A percentile compares a stretch with the other conserved stretches of the same genome.
Evolutionary conservation across 2,113 vertebrate species (phyloP).

Genomic region (Urocolius indicus): DNA sequence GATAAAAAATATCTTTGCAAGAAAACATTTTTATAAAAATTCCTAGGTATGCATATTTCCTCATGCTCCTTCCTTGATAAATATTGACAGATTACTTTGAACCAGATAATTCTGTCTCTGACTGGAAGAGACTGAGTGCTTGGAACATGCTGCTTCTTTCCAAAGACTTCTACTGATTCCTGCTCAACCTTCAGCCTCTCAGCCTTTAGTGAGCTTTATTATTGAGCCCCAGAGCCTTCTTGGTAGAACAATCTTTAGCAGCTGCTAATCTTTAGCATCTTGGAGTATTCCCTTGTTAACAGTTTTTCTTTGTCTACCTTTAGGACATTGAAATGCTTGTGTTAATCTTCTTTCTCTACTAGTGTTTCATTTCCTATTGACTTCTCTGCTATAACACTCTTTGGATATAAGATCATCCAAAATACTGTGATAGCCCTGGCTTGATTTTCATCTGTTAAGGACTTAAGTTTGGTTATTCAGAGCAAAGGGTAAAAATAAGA

Average conservation of each 20-base stretch:
- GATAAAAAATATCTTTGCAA: neutral
- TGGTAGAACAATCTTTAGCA: neutral
- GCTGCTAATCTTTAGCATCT: too few relatives aligned
- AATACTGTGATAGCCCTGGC: neutral
- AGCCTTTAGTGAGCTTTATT: neutral
- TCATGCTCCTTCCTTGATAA: neutral
- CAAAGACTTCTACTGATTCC: neutral
- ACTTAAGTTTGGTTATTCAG: neutral
- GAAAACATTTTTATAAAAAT: neutral
- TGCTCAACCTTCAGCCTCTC: neutral
- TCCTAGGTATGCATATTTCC: neutral
- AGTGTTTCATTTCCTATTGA: neutral
- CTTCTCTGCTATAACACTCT: neutral
- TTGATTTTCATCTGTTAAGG: neutral
- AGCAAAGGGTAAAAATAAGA: neutral
- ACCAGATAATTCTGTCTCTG: neutral
- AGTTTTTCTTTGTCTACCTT: neutral
- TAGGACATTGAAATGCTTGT: neutral
- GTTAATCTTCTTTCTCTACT: neutral
- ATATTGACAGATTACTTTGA: neutral
- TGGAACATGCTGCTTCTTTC: neutral
- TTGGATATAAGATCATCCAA: neutral
- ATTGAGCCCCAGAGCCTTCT: neutral
- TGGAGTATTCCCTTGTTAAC: neutral
- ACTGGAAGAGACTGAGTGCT: neutral